Evolutionary conservation across 2,797 vertebrate genomes (phyloP).

Genomic region (Falco concolor): DNA sequence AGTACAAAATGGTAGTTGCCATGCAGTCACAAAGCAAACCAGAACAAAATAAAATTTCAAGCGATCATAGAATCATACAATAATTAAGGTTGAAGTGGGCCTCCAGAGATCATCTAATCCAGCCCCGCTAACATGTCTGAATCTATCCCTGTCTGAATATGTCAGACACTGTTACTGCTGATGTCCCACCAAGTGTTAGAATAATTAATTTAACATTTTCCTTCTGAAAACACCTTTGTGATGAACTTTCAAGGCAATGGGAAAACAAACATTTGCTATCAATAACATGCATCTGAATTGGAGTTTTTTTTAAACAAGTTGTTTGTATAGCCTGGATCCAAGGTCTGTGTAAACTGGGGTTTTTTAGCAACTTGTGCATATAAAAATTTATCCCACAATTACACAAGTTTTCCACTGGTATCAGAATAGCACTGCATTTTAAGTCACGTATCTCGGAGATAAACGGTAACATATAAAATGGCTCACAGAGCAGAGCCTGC

Average conservation of each 20-base stretch:
- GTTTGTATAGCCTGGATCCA: background rate
- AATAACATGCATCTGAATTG: background rate
- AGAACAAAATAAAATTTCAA: background rate
- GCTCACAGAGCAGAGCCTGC: background rate
- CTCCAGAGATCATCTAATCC: background rate
- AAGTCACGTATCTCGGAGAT: background rate
- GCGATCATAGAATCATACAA: background rate
- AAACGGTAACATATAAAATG: background rate
- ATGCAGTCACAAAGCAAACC: background rate
- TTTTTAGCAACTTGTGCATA: background rate
- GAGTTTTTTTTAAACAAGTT: background rate
- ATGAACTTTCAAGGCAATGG: background rate
- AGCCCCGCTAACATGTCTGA: background rate
- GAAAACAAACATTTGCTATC: slow-evolving; percentile 4
- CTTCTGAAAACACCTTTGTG: background rate
- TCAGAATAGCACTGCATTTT: background rate
- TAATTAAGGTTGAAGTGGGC: background rate
- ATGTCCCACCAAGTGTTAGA: background rate
- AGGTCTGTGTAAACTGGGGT: background rate
- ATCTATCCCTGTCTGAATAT: background rate
- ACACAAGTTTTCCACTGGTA: background rate
- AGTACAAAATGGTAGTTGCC: background rate
- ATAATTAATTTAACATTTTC: background rate
- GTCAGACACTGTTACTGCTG: background rate
- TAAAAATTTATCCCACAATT: background rate